Evolutionary conservation across 2,797 vertebrate genomes (phyloP).

Genomic region (Pseudotriccus pelzelni): DNA sequence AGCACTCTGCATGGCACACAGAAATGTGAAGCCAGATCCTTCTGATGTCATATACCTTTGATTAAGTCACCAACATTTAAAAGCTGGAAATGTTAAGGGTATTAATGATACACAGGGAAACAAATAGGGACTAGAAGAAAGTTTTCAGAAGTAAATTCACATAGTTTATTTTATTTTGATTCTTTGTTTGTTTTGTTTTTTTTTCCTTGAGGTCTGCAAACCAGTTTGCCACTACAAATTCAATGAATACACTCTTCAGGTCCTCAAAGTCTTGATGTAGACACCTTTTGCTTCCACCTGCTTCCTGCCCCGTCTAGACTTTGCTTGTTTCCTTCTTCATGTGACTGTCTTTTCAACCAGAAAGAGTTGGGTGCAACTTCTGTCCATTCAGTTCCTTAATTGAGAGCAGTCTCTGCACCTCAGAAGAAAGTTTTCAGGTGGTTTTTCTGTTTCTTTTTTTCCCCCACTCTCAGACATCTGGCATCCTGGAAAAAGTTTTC

Average conservation of each 20-base stretch:
- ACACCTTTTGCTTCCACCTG: background rate
- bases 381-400: background rate
- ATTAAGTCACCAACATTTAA: background rate
- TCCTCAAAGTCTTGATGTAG: background rate
- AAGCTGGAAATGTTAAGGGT: background rate
- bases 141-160: background rate
- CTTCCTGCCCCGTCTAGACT: background rate
- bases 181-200: background rate
- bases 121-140: background rate
- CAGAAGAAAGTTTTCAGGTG: background rate
- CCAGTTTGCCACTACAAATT: background rate
- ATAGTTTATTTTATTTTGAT: accelerated
- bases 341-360: background rate
- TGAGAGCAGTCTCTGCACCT: background rate
- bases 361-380: background rate
- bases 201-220: background rate
- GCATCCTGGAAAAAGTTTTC: background rate
- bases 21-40: background rate
- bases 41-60: background rate
- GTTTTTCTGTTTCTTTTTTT: accelerated
- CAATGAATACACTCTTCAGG: background rate
- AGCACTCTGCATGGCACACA: background rate
- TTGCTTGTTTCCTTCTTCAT: background rate
- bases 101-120: background rate
- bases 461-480: background rate